These are phyloP conservation scores for Aspidoscelis tigris DNA, from an alignment of 2,113 vertebrate species.

Conservation along the genomic window DNA sequence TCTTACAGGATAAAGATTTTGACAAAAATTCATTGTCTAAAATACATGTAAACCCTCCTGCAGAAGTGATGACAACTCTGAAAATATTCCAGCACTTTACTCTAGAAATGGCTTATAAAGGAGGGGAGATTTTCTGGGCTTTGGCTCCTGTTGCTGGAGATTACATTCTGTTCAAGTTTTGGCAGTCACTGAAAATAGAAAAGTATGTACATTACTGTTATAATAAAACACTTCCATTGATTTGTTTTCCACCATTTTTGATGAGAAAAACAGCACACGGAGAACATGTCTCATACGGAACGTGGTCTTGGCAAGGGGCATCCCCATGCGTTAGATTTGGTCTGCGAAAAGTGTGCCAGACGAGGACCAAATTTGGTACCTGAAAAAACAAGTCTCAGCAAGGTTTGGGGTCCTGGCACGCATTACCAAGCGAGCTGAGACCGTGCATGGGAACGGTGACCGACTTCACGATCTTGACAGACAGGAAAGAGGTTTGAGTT, in stretches of 20 bases:
- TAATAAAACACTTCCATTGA: not conserved
- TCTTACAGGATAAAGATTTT: slow-evolving; percentile 75
- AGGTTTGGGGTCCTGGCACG: too few species aligned
- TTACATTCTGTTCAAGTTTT: slow-evolving; percentile 65
- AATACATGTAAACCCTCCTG: slow-evolving; percentile 71
- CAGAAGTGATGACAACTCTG: slow-evolving; percentile 63
- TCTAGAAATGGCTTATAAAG: slow-evolving; percentile 67
- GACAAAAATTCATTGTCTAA: slow-evolving; percentile 55
- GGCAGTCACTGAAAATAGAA: slow-evolving; percentile 59
- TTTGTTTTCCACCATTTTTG: not conserved
- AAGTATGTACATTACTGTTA: slow-evolving; percentile 67
- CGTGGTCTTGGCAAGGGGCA: too few species aligned
- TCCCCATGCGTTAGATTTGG: too few species aligned
- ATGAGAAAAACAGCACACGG: too few species aligned
- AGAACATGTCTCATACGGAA: not conserved
- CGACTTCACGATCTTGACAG: too few species aligned
- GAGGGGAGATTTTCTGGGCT: slow-evolving; percentile 71
- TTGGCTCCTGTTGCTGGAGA: slow-evolving; percentile 69
- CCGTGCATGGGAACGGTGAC: too few species aligned
- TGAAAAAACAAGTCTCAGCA: too few species aligned
- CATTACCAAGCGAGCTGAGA: too few species aligned
- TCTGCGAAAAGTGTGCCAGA: too few species aligned
- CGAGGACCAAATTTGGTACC: too few species aligned
- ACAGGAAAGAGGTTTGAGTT: too few species aligned
- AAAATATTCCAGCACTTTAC: slow-evolving; percentile 63